Evolutionary conservation across 1,140 invertebrate species (phyloP), one percentile per base, ranked within the genome.

Genomic region (Aphidius ervi): DNA sequence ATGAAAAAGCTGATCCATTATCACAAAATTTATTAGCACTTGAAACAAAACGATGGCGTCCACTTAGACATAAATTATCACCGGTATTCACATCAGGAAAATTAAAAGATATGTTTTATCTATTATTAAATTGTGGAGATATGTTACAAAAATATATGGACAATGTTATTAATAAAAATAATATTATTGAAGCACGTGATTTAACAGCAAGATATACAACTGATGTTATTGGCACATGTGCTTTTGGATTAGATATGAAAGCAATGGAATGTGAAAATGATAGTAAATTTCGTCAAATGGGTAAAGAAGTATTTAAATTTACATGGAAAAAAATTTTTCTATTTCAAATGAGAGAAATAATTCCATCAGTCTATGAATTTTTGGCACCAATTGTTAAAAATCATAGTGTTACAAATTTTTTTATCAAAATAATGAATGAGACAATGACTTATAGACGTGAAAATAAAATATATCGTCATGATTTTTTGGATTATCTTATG

Each of bases 401-500:
- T 6, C 57, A 64, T 6, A 70, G 78, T 40, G 71, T 82, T 0
- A 80, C 73, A 10, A 62, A 74, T 6, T 84, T 83, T 64, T 84
- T 84, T 61, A 67, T 74, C 2, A 68, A 75, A 9, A 70, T 74
- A 0, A 74, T 82, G 37, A 70, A 67, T 40, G 72, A 81, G 0
- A 84, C 78, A 1, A 71, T 84, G 5, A 69, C 76, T 0, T 74
- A 78, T 53, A 67, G 83, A 42, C 76, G 82, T 59, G 66, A 72
- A 46, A 80, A 81, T 63, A 76, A 81, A 84, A 77, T 81, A 57
- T 75, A 78, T 5, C 69, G 85, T 6, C 80, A 82, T 16, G 82
- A 84, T 63, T 84, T 85, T 61, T 73, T 85, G 68, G 79, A 85
- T 60, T 65, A 84, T 40, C 59, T 84, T n/a, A 81, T 84, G 9